Base-by-base conservation (phyloP, 2,797 vertebrate species). In the Girardinus metallicus region DNA sequence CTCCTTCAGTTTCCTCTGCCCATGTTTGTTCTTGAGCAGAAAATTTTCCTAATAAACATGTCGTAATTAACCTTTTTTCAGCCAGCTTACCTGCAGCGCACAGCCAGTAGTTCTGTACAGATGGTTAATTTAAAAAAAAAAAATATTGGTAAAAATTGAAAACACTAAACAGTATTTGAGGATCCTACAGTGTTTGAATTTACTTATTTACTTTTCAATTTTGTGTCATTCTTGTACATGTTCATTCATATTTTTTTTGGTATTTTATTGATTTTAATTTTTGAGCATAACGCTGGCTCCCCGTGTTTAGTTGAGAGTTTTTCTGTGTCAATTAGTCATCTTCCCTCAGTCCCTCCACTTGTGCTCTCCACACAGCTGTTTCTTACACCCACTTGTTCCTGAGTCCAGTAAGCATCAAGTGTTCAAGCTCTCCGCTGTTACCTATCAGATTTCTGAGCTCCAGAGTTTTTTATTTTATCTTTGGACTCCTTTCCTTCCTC, bases 331-430 rank as follows among this genome's bases (percentile, higher is more conserved):
- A 23, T 71, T 15, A 71, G 39, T 71, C 68, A 71, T 44, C 41
- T 16, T n/a, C 12, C 68, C 12, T 44, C 41, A 4, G 41, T 5
- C n/a, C 68, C 26, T 44, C 41, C 21, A 26, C 36, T 41, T 68
- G 64, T 66, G 7, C 62, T 39, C 36, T 8, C 64, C 41, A 71
- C 26, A n/a, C 26, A n/a, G 26, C 68, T 71, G 68, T n/a, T 43
- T 43, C 41, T 71, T n/a, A 71, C 68, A 71, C 39, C 41, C 41
- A 71, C 68, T 71, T 71, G 68, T 71, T 71, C 23, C 4, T 44
- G 68, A 29, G 26, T 43, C 68, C 12, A n/a, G n/a, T 29, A 44
- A 44, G 10, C 68, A 44, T 71, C 12, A 12, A 15, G 68, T 71
- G 23, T 44, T 44, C 26, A n/a, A 71, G 68, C 26, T 15, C 39